These are phyloP conservation scores for Xestia rhomboidea DNA, from an alignment of 2,888 invertebrate species.

Conservation along the genomic window DNA sequence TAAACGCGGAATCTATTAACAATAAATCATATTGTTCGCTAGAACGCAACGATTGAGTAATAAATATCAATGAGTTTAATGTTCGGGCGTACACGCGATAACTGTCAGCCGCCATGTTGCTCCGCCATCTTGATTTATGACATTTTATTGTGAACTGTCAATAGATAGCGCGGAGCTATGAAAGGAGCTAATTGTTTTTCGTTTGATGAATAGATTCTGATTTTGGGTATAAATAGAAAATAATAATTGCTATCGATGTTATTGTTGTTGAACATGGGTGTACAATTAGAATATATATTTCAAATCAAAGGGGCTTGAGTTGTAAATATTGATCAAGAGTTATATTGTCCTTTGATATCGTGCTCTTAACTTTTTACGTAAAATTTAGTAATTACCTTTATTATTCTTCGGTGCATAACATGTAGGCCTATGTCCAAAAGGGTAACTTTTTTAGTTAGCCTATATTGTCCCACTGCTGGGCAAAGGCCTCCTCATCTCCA, in stretches of 20 bases:
- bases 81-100: constrained; percentile 89
- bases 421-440: not conserved
- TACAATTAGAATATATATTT: not conserved
- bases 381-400: not conserved
- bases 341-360: not conserved
- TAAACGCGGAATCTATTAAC: constrained; percentile 85
- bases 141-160: constrained; percentile 84
- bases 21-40: constrained; percentile 85
- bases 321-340: not conserved
- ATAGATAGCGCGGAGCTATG: constrained; percentile 76
- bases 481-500: too few relatives aligned
- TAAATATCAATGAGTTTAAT: constrained; percentile 90
- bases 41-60: constrained; percentile 87
- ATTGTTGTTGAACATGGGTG: constrained; percentile 7
- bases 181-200: constrained; percentile 67
- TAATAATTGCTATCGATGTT: constrained; percentile 9
- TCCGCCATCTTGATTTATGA: constrained; percentile 88
- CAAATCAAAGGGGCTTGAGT: not conserved
- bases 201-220: constrained; percentile 40
- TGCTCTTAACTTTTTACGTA: not conserved
- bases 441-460: not conserved
- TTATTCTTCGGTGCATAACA: not conserved
- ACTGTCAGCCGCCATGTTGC: constrained; percentile 89
- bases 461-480: too few relatives aligned
- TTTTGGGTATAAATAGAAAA: constrained; percentile 29